A percentile compares a stretch with the other conserved stretches of the same genome.
These are phyloP conservation scores for Chrysaora quinquecirrha DNA, from an alignment of 30 jellyfish, hydroid and myxozoan species.

Conservation along the genomic window DNA sequence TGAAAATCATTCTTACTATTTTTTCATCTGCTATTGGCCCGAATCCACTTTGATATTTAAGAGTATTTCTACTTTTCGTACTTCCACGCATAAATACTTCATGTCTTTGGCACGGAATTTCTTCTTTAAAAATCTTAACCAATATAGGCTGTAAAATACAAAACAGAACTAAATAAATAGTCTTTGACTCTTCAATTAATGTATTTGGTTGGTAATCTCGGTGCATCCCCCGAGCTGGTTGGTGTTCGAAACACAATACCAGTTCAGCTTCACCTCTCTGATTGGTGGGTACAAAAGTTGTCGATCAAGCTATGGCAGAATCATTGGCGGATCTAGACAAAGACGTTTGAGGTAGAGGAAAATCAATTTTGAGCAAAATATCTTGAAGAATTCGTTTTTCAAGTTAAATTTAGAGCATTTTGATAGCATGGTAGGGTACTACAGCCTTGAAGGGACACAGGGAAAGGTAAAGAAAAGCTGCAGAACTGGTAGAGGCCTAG, in stretches of 20 bases:
- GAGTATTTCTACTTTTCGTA: constrained; percentile 38
- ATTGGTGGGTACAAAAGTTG: neutral
- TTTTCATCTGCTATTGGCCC: constrained; percentile 83
- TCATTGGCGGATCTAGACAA: no score
- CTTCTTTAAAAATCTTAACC: constrained; percentile 29
- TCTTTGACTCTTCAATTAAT: neutral
- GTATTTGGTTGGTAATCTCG: neutral
- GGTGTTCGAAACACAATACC: neutral
- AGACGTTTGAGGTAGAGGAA: no score
- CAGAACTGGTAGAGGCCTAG: no score
- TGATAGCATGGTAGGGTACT: no score
- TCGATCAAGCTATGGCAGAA: no score
- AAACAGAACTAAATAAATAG: neutral
- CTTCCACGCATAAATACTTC: constrained; percentile 65
- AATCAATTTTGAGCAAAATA: no score
- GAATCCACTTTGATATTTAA: constrained; percentile 73
- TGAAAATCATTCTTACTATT: constrained; percentile 8
- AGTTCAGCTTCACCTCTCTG: neutral
- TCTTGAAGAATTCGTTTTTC: no score
- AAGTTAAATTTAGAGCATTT: no score
- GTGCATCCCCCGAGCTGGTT: neutral
- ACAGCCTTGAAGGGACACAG: no score
- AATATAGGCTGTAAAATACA: constrained; percentile 53
- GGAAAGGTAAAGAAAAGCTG: no score
- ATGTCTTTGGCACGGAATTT: constrained; percentile 63